Evolutionary conservation across 1,140 invertebrate genomes (phyloP).

Genomic region (Mesaphorura yosii): DNA sequence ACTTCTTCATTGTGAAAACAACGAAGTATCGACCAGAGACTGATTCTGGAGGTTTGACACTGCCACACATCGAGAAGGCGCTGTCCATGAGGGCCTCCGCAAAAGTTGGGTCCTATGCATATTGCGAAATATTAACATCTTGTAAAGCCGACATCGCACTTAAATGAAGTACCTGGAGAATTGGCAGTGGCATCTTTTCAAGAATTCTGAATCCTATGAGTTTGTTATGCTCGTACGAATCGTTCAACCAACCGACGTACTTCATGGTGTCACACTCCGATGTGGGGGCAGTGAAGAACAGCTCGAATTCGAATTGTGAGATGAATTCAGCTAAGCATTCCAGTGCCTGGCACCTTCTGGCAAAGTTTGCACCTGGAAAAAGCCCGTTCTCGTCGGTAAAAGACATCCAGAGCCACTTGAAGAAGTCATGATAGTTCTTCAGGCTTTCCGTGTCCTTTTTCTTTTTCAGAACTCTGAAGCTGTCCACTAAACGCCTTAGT

Average conservation of each 20-base stretch:
- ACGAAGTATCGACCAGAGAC: constrained; percentile 41
- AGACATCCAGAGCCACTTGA: constrained; percentile 41
- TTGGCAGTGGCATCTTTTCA: constrained; percentile 33
- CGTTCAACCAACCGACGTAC: constrained; percentile 37
- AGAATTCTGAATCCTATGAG: constrained; percentile 35
- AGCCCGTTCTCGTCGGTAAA: constrained; percentile 45
- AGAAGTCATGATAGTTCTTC: constrained; percentile 38
- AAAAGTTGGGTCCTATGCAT: constrained; percentile 32
- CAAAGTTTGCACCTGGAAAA: constrained; percentile 56
- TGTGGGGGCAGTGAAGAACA: constrained; percentile 11
- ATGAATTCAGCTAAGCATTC: constrained; percentile 40
- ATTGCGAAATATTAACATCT: constrained; percentile 16
- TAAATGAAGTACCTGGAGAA: constrained; percentile 8
- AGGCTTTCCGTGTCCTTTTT: constrained; percentile 30
- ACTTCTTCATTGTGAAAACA: constrained; percentile 17
- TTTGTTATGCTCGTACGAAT: constrained; percentile 44
- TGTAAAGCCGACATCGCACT: not conserved
- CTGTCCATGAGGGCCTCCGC: constrained; percentile 40
- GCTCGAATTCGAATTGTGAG: constrained; percentile 17
- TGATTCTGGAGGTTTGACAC: constrained; percentile 68
- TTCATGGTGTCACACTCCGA: constrained; percentile 8
- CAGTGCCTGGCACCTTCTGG: constrained; percentile 51
- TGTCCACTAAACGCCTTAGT: constrained; percentile 19
- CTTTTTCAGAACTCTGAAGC: constrained; percentile 24
- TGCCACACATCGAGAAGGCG: constrained; percentile 49